These are phyloP conservation scores for Micrasema longulum DNA, from an alignment of 1,140 invertebrate species.

Conservation along the genomic window DNA sequence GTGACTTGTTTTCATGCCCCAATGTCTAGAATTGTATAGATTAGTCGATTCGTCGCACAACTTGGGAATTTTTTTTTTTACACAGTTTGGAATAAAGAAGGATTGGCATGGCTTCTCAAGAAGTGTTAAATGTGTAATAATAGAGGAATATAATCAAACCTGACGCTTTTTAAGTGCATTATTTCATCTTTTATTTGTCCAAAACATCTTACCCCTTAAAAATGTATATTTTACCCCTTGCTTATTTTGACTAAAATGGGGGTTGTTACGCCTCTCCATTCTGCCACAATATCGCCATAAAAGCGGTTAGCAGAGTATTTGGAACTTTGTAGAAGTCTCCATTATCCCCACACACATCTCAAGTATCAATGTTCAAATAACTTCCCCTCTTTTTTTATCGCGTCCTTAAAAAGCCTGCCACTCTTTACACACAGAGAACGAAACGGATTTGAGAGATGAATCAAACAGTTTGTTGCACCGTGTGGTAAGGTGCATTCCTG, in stretches of 20 bases:
- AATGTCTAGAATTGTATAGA: too few relatives aligned
- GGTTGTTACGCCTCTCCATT: conserved; percentile 9
- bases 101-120: too few relatives aligned
- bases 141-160: too few relatives aligned
- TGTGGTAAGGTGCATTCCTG: background rate
- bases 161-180: background rate
- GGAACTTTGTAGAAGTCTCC: conserved; percentile 17
- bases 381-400: background rate
- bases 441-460: background rate
- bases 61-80: too few relatives aligned
- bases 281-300: conserved; percentile 11
- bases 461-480: background rate
- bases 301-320: background rate
- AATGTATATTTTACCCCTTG: conserved; percentile 30
- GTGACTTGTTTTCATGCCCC: too few relatives aligned
- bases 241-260: conserved; percentile 26
- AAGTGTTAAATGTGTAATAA: too few relatives aligned
- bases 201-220: background rate
- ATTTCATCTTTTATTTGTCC: conserved; percentile 5
- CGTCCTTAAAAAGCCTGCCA: conserved; percentile 9
- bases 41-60: too few relatives aligned
- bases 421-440: background rate
- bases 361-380: background rate
- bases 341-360: background rate
- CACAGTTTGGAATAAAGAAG: too few relatives aligned